Evolutionary conservation across 2,888 invertebrate genomes (phyloP).

Genomic region (Lithophane socia): DNA sequence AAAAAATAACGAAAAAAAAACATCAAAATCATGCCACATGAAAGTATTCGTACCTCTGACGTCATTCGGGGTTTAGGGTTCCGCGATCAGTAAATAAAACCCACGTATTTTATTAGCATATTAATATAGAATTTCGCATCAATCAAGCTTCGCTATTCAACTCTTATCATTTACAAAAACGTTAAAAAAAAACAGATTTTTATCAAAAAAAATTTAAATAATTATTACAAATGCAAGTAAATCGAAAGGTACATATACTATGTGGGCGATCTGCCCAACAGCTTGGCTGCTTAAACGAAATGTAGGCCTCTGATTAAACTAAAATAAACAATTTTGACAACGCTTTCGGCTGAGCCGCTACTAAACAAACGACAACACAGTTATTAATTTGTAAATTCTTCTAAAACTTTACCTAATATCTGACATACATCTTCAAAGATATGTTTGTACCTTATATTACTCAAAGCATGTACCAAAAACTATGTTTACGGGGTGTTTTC

Average conservation of each 20-base stretch:
- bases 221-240: constrained; percentile 65
- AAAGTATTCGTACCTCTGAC: constrained; percentile 75
- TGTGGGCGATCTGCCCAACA: constrained; percentile 36
- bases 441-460: constrained; percentile 61
- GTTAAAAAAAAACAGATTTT: constrained; percentile 40
- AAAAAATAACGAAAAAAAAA: constrained; percentile 61
- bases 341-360: constrained; percentile 35
- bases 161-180: constrained; percentile 62
- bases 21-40: constrained; percentile 80
- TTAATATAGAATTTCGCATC: constrained; percentile 81
- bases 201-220: constrained; percentile 28
- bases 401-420: constrained; percentile 65
- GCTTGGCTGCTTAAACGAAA: constrained; percentile 54
- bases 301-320: constrained; percentile 29
- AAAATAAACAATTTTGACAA: constrained; percentile 42
- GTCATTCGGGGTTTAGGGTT: constrained; percentile 60
- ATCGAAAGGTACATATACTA: constrained; percentile 32
- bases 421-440: constrained; percentile 57
- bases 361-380: constrained; percentile 34
- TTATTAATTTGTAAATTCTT: constrained; percentile 66
- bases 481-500: constrained; percentile 38
- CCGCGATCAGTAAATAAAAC: constrained; percentile 70
- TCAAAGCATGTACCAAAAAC: constrained; percentile 47
- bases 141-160: constrained; percentile 79
- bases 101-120: constrained; percentile 82